These are phyloP conservation scores for Anas bahamensis DNA, from an alignment of 2,797 vertebrate genomes.

Conservation along the genomic window DNA sequence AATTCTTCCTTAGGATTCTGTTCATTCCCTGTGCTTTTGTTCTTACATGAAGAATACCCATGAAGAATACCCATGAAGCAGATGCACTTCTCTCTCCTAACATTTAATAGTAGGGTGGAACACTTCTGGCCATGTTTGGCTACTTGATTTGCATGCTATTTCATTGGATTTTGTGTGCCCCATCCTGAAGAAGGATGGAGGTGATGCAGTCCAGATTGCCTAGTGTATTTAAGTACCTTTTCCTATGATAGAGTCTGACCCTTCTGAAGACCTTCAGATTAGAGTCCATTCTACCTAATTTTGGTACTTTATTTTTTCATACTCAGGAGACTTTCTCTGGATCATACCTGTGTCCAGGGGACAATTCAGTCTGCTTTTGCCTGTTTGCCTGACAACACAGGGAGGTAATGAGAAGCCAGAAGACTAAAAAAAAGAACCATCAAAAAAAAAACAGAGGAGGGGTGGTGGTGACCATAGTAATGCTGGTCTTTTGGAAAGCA, in stretches of 20 bases:
- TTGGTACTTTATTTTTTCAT: neutral
- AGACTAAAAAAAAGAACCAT: too few relatives aligned
- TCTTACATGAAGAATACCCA: neutral
- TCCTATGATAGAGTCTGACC: neutral
- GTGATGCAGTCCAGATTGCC: too few relatives aligned
- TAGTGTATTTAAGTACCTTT: neutral
- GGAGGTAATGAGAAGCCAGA: neutral
- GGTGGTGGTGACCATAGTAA: neutral
- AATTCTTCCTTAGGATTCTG: accelerated
- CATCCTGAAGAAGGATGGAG: neutral
- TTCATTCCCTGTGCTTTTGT: neutral
- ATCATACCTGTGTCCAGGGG: neutral
- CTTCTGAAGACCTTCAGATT: neutral
- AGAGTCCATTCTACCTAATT: neutral
- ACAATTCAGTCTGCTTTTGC: neutral
- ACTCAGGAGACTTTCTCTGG: neutral
- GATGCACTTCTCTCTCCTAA: neutral
- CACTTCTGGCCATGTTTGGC: neutral
- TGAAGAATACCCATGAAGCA: neutral
- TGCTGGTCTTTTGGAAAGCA: neutral
- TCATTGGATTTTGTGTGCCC: neutral
- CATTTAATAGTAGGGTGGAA: neutral
- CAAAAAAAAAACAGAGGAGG: too few relatives aligned
- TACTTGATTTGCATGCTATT: neutral
- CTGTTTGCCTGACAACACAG: neutral